A percentile compares a stretch with the other conserved stretches of the same genome.
These are phyloP conservation scores for Belgica antarctica DNA, from an alignment of 2,888 invertebrate species.

Conservation along the genomic window DNA sequence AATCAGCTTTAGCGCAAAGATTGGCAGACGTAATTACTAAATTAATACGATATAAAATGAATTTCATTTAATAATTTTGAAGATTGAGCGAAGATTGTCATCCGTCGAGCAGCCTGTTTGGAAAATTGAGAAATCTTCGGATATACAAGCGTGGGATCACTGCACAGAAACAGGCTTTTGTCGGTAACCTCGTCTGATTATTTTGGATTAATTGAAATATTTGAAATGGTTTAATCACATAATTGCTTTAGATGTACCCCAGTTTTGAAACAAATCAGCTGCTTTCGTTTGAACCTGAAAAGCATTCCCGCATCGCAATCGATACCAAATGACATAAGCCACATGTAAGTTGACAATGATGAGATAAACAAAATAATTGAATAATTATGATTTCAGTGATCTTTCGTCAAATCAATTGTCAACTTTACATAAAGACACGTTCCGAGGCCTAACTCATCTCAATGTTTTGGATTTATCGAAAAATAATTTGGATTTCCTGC, in stretches of 20 bases:
- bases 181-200: conserved; percentile 33
- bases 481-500: conserved; percentile 64
- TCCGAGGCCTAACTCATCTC: conserved; percentile 60
- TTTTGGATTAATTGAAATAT: neutral
- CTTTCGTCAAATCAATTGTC: conserved; percentile 65
- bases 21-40: conserved; percentile 35
- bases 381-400: conserved; percentile 57
- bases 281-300: conserved; percentile 62
- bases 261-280: conserved; percentile 63
- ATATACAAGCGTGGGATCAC: conserved; percentile 57
- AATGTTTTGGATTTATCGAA: conserved; percentile 65
- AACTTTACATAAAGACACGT: conserved; percentile 64
- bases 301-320: conserved; percentile 61
- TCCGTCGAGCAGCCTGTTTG: conserved; percentile 68
- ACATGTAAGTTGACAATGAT: conserved; percentile 61
- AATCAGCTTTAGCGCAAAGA: conserved; percentile 21
- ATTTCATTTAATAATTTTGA: neutral
- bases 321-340: conserved; percentile 62
- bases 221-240: neutral
- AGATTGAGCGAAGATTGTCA: conserved; percentile 60
- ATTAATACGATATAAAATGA: neutral
- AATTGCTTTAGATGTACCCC: conserved; percentile 57
- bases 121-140: conserved; percentile 57
- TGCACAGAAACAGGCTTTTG: conserved; percentile 65
- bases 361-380: neutral